phyloP scores from a whole-genome alignment of 1,140 invertebrate species.

The Cyphomyrmex costatus region DNA sequence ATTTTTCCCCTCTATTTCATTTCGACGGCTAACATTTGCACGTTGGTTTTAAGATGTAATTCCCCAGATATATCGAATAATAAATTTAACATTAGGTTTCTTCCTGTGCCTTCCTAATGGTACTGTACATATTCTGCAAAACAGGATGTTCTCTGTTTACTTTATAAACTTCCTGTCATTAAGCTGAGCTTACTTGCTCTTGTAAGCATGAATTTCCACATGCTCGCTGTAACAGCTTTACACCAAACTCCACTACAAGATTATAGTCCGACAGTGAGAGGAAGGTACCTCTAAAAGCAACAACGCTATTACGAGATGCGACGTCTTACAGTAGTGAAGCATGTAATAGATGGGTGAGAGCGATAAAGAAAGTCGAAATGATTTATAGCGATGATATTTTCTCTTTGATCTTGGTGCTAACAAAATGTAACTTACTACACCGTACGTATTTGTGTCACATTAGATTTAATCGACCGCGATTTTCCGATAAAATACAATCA shows the following conservation, averaged over 20 bases:
- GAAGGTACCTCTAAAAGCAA: neutral
- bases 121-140: neutral
- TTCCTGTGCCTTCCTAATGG: neutral
- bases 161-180: conserved; percentile 54
- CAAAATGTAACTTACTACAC: neutral
- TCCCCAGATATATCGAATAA: neutral
- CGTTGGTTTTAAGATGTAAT: neutral
- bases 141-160: conserved; percentile 30
- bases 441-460: conserved; percentile 2
- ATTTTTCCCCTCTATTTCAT: neutral
- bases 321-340: conserved; percentile 8
- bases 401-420: conserved; percentile 26
- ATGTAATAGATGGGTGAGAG: neutral
- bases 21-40: neutral
- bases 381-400: conserved; percentile 21
- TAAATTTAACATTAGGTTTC: conserved; percentile 37
- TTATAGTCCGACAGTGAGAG: conserved; percentile 26
- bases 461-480: conserved; percentile 42
- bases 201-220: conserved; percentile 44
- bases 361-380: conserved; percentile 33
- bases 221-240: conserved; percentile 44
- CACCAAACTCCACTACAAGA: conserved; percentile 44
- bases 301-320: neutral
- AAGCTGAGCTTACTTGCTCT: conserved; percentile 26
- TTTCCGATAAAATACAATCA: conserved; percentile 39